Conservation (phyloP, 2,888 invertebrate genomes). For the Macrosoma leucophasiata region DNA sequence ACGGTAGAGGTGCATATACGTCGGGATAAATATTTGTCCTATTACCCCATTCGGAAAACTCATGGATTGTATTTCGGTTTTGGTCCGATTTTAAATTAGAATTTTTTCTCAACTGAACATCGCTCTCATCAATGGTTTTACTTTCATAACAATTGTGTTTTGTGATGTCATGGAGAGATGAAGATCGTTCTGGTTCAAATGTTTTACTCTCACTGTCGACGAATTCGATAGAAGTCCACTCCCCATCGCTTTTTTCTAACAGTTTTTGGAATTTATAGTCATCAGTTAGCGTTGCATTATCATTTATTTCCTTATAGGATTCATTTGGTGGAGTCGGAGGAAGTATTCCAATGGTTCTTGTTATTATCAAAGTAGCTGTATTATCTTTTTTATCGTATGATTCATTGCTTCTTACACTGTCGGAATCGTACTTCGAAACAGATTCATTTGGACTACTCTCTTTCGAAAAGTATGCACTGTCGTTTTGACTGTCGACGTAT, state of each 20-base stretch:
- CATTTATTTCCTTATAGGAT: slow-evolving; percentile 26
- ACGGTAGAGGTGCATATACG: slow-evolving; percentile 84
- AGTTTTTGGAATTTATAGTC: slow-evolving; percentile 57
- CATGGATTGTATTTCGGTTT: slow-evolving; percentile 57
- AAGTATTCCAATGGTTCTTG: no score
- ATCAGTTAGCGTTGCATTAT: slow-evolving; percentile 45
- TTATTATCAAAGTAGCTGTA: no score
- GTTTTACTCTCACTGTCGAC: no score
- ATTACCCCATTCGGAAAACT: slow-evolving; percentile 58
- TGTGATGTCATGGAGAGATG: slow-evolving; percentile 33
- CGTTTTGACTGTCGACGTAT: slow-evolving; percentile 32
- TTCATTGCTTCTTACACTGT: slow-evolving; percentile 48
- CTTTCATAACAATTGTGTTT: slow-evolving; percentile 12
- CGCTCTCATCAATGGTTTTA: slow-evolving; percentile 23
- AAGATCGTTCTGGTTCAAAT: slow-evolving; percentile 17
- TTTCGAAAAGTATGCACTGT: slow-evolving; percentile 61
- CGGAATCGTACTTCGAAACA: slow-evolving; percentile 52
- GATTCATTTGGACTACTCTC: slow-evolving; percentile 62
- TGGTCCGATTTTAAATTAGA: slow-evolving; percentile 34
- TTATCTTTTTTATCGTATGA: slow-evolving; percentile 31
- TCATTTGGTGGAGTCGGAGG: no score
- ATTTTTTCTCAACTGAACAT: slow-evolving; percentile 39
- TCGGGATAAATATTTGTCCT: slow-evolving; percentile 78
- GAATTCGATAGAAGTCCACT: no score
- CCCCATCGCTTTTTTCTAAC: slow-evolving; percentile 30